A percentile compares a stretch with the other conserved stretches of the same genome.
These are phyloP conservation scores for Oryctolagus cuniculus DNA, from an alignment of 2,113 vertebrate species.

Conservation along the genomic window mOryCun1.1 NC_091433.1:39787501-39788000, in stretches of 20 bases:
- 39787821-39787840: background rate
- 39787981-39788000: background rate
- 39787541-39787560: constrained; percentile 3
- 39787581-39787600: background rate
- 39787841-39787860: constrained; percentile 34
- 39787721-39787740: background rate
- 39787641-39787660: background rate
- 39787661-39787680: background rate
- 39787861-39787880: constrained; percentile 31
- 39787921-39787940: constrained; percentile 2
- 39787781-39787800: background rate
- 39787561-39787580: background rate
- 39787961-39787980: constrained; percentile 1
- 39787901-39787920: background rate
- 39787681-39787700: background rate
- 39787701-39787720: background rate
- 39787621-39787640: background rate
- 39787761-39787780: constrained; percentile 20
- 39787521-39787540: constrained; percentile 45
- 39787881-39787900: background rate
- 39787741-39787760: background rate
- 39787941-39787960: background rate
- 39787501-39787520: background rate
- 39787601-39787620: background rate
- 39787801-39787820: background rate